Evolutionary conservation across 2,888 invertebrate species (phyloP).

Genomic region (Acanthacorydalis orientalis): DNA sequence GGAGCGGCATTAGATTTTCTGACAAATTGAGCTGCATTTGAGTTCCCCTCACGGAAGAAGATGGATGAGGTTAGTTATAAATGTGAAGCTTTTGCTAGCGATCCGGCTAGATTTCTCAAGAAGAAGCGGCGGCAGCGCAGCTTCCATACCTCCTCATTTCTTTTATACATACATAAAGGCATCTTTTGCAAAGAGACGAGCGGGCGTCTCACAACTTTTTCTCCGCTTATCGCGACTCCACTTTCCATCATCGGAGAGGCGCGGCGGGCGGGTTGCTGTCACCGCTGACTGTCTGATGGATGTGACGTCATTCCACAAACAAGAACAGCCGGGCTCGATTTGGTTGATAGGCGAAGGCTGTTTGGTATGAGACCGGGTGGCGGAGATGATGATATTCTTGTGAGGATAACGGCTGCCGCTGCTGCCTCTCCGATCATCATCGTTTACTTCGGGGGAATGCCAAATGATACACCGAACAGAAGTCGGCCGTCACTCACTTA

Average conservation of each 20-base stretch:
- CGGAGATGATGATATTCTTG: too few relatives aligned
- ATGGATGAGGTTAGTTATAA: slow-evolving; percentile 36
- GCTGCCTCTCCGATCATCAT: too few relatives aligned
- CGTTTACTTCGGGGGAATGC: too few relatives aligned
- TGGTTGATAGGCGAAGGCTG: too few relatives aligned
- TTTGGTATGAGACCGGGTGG: too few relatives aligned
- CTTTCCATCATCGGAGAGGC: slow-evolving; percentile 1
- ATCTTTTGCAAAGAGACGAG: background rate
- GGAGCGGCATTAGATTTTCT: slow-evolving; percentile 29
- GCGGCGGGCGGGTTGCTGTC: background rate
- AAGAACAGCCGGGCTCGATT: background rate
- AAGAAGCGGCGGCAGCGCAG: slow-evolving; percentile 9
- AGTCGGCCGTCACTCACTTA: too few relatives aligned
- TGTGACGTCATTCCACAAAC: background rate
- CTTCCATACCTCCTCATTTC: slow-evolving; percentile 23
- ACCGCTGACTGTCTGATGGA: background rate
- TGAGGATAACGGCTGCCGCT: too few relatives aligned
- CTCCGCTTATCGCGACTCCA: slow-evolving; percentile 2
- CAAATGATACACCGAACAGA: too few relatives aligned
- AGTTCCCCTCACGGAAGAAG: slow-evolving; percentile 27
- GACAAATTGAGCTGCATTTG: slow-evolving; percentile 35
- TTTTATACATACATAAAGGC: slow-evolving; percentile 22
- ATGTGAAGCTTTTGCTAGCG: slow-evolving; percentile 31
- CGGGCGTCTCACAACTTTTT: background rate
- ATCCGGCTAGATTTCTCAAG: slow-evolving; percentile 20